Percentiles rank a stretch among this genome's conserved stretches.
phyloP scores from a whole-genome alignment of 1,140 invertebrate genomes.

The Sitobion miscanthi region DNA sequence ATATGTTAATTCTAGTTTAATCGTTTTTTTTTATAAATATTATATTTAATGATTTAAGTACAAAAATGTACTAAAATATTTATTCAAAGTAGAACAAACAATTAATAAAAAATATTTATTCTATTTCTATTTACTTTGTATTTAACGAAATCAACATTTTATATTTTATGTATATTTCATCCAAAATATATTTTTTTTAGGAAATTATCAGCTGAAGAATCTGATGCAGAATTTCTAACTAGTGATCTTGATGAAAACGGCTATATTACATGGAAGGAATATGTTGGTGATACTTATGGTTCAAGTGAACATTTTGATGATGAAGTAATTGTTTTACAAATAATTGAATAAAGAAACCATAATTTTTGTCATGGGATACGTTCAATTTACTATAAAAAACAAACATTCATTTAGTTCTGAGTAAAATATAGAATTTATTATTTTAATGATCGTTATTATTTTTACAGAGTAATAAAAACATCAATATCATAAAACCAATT shows the following conservation, averaged over 20 bases:
- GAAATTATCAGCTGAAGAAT: conserved; percentile 23
- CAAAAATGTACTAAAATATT: neutral
- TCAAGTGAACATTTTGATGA: neutral
- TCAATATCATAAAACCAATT: neutral
- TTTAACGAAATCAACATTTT: neutral
- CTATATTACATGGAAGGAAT: conserved; percentile 34
- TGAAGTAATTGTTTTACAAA: conserved; percentile 21
- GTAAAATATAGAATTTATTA: neutral
- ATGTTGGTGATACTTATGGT: conserved; percentile 33
- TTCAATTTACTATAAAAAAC: neutral
- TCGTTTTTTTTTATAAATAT: neutral
- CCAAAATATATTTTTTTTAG: conserved; percentile 8
- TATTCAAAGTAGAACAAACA: no score
- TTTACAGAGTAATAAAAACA: neutral
- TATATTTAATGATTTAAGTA: neutral
- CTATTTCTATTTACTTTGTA: neutral
- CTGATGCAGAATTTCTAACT: conserved; percentile 28
- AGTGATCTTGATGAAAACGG: conserved; percentile 22
- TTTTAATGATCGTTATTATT: neutral
- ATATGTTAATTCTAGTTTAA: neutral
- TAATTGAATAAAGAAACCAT: neutral
- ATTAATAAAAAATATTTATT: no score
- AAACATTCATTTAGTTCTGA: neutral
- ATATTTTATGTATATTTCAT: neutral
- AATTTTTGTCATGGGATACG: neutral